phyloP scores from a whole-genome alignment of 2,797 vertebrate genomes.

The Arctocebus calabarensis region DNA sequence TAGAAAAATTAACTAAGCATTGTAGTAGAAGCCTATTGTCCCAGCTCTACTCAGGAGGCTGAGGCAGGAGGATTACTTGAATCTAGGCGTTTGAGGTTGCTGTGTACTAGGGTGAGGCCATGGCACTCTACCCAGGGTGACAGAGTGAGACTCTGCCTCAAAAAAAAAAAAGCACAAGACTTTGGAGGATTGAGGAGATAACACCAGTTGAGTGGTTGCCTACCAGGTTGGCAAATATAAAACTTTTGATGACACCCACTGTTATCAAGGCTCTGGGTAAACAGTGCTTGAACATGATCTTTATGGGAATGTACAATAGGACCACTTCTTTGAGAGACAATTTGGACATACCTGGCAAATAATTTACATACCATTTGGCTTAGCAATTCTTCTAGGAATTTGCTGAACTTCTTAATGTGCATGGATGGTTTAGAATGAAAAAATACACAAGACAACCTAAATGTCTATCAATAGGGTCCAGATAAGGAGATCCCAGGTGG shows the following conservation, averaged over 20 bases:
- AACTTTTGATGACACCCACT: not conserved
- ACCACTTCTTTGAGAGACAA: not conserved
- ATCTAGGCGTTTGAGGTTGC: no score
- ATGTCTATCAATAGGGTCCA: not conserved
- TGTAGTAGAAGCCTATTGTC: no score
- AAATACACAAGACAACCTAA: not conserved
- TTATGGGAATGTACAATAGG: not conserved
- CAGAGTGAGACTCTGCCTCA: no score
- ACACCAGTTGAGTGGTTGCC: not conserved
- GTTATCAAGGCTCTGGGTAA: not conserved
- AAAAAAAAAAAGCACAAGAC: not conserved
- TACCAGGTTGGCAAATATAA: not conserved
- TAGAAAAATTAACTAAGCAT: no score
- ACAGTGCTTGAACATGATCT: not conserved
- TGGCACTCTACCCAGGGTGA: no score
- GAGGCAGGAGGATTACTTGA: no score
- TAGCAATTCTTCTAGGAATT: not conserved
- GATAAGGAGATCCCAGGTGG: not conserved
- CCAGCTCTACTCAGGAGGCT: no score
- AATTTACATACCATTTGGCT: not conserved
- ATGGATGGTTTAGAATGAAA: not conserved
- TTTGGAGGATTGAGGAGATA: not conserved
- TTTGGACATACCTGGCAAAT: not conserved
- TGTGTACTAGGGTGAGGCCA: no score
- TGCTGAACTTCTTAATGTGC: not conserved